Conservation (phyloP, 2,113 vertebrate genomes). For the Pseudopipra pipra region DNA sequence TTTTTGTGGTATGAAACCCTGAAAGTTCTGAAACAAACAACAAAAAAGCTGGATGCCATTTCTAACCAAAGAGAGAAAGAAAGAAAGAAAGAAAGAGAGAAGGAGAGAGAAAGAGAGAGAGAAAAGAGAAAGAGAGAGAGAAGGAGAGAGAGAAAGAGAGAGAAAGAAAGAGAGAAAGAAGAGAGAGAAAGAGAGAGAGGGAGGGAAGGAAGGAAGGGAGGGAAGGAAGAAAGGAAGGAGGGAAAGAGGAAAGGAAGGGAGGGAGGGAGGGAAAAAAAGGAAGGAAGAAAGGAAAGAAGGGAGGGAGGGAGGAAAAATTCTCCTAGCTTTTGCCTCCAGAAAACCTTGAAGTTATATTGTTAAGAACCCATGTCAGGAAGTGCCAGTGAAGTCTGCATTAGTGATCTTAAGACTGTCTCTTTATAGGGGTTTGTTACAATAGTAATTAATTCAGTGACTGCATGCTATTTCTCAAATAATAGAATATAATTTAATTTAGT, state of each 20-base stretch:
- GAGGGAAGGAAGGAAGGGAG: too few species aligned
- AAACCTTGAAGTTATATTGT: neutral
- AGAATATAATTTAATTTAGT: neutral
- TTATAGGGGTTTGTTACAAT: neutral
- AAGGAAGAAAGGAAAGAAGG: rapidly evolving
- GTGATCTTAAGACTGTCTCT: neutral
- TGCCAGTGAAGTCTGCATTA: neutral
- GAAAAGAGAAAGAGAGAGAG: too few species aligned
- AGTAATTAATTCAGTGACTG: neutral
- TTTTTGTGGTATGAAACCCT: neutral
- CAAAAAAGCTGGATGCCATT: neutral
- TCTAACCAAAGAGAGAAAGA: neutral
- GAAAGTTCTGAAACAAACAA: neutral
- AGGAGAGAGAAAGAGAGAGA: too few species aligned
- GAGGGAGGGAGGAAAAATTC: rapidly evolving
- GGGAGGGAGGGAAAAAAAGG: rapidly evolving
- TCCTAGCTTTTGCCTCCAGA: neutral
- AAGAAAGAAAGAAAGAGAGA: too few species aligned
- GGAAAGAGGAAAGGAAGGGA: rapidly evolving
- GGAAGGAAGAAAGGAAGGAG: too few species aligned
- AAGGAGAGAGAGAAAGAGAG: too few species aligned
- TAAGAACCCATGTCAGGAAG: neutral
- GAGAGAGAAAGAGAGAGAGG: too few species aligned
- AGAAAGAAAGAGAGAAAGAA: too few species aligned
- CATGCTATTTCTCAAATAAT: neutral